Evolutionary conservation across 2,113 vertebrate genomes (phyloP), one percentile per base, ranked within the genome.

Genomic region (Clarias macrocephalus): DNA sequence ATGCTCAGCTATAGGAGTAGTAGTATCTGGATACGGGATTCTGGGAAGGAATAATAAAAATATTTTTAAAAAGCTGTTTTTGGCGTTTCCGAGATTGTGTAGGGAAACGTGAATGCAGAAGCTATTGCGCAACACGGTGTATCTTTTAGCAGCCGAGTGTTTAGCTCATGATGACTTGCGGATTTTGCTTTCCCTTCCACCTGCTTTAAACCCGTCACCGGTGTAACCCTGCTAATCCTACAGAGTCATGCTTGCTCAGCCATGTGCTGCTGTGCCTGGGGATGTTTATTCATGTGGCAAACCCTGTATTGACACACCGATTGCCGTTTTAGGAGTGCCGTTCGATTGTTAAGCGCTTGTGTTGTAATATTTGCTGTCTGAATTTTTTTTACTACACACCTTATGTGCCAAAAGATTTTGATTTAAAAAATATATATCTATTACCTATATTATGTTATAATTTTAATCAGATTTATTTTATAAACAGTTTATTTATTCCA

Each of bases 211-310:
- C 16, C 9, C 90, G 92, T 89, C 72, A 65, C 89, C 89, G 84
- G 56, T 23, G 66, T 54, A 66, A 59, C 90, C 56, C 68, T 80
- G 52, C 42, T 70, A 28, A n/a, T 88, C 92, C 91, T 85, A 56
- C 93, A 90, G 88, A 93, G 93, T 95, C 93, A 94, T 94, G 91
- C 92, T 94, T 87, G 92, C 25, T 84, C 82, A 83, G 82, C 68
- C 57, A 77, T 91, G 63, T 81, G 84, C 76, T 63, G 30, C 13
- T n/a, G 33, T 60, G 10, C 2, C 9, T 56, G 19, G 33, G 5
- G 5, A 18, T 83, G 48, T 87, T 89, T 88, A 52, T 85, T 63
- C 10, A 88, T 89, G 19, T 88, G 33, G 75, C 85, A 68, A 90
- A 57, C 66, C 70, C 76, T 84, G 23, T 62, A 62, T 84, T 10